Percentiles rank a stretch among this genome's conserved stretches.
These are phyloP conservation scores for Antheraea pernyi DNA, from an alignment of 1,140 invertebrate genomes.

Conservation along the genomic window DNA sequence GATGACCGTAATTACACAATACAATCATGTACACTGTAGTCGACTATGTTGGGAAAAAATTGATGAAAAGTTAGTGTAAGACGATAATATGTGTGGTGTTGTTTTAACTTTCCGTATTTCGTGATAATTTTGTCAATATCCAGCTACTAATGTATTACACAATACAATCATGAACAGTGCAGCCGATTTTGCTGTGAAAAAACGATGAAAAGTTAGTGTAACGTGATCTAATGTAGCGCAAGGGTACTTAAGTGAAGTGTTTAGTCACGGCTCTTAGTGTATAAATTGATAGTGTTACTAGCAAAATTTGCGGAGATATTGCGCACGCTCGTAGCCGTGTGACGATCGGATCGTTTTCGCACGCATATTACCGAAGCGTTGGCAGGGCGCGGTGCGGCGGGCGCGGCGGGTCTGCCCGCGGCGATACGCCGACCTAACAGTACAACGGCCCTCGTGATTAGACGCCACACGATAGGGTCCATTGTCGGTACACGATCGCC, in stretches of 20 bases:
- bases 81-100: no score
- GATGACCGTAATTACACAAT: no score
- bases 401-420: neutral
- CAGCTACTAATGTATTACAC: no score
- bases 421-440: conserved; percentile 62
- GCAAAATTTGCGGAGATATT: conserved; percentile 33
- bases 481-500: conserved; percentile 76
- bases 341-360: conserved; percentile 70
- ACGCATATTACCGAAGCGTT: conserved; percentile 67
- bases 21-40: no score
- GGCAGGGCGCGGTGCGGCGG: neutral
- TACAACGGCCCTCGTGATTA: conserved; percentile 69
- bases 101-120: no score
- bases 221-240: neutral
- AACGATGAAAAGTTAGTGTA: no score
- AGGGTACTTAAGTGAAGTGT: conserved; percentile 20
- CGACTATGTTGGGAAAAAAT: no score
- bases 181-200: no score
- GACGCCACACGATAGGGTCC: conserved; percentile 72
- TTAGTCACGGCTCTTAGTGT: conserved; percentile 41
- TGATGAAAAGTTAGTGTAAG: no score
- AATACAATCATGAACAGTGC: no score
- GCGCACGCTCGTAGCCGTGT: conserved; percentile 23
- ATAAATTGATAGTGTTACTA: conserved; percentile 39
- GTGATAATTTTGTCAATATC: no score